A percentile compares a stretch with the other conserved stretches of the same genome.
phyloP scores from a whole-genome alignment of 2,797 vertebrate genomes.

The Phoebastria nigripes region DNA sequence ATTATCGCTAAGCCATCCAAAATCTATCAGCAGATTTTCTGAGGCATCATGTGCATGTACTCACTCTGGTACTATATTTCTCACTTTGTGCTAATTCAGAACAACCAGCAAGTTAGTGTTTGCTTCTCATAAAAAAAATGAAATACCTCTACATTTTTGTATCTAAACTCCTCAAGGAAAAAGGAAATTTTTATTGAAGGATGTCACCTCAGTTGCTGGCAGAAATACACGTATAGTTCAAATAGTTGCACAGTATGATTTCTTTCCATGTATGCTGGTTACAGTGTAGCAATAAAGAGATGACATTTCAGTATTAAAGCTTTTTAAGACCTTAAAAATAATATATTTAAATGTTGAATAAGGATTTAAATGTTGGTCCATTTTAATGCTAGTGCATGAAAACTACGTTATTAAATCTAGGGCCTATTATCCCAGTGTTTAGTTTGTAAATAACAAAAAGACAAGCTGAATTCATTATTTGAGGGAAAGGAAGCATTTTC shows the following conservation, averaged over 20 bases:
- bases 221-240: background rate
- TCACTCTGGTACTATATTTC: background rate
- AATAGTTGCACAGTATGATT: background rate
- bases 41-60: background rate
- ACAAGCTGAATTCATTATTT: background rate
- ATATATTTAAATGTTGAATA: background rate
- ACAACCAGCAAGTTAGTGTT: background rate
- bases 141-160: background rate
- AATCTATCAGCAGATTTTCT: background rate
- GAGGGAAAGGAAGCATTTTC: background rate
- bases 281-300: background rate
- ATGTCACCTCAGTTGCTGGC: background rate
- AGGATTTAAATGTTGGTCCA: background rate
- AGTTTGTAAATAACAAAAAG: background rate
- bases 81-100: background rate
- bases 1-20: background rate
- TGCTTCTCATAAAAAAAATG: background rate
- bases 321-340: background rate
- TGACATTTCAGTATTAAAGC: background rate
- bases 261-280: background rate
- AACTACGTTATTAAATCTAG: background rate
- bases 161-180: background rate
- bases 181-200: background rate
- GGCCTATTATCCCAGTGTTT: background rate
- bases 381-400: background rate